Evolutionary conservation across 2,888 invertebrate genomes (phyloP).

Genomic region (Drosophila phalerata): DNA sequence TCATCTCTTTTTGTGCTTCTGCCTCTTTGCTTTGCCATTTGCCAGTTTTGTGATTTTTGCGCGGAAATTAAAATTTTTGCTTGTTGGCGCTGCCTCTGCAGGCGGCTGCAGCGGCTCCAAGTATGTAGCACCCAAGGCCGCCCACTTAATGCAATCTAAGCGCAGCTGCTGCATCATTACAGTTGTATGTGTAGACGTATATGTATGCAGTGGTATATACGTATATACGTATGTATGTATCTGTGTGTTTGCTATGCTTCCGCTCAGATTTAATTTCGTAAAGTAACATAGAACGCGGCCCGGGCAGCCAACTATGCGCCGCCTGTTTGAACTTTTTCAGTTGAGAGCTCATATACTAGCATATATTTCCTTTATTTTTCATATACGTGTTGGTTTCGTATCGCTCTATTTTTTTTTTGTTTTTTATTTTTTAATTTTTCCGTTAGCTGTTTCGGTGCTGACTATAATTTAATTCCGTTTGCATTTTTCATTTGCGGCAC

Average conservation of each 20-base stretch:
- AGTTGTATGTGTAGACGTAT: conserved; percentile 37
- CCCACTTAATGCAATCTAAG: conserved; percentile 83
- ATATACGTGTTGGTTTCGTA: conserved; percentile 15
- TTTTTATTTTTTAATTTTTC: conserved; percentile 27
- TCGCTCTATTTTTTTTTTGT: neutral
- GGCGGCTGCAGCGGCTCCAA: conserved; percentile 42
- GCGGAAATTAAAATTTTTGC: conserved; percentile 79
- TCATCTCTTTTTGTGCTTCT: conserved; percentile 19
- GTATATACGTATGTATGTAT: conserved; percentile 21
- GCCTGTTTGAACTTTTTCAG: conserved; percentile 78
- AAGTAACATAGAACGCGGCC: conserved; percentile 63
- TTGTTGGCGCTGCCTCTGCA: conserved; percentile 47
- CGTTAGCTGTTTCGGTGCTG: conserved; percentile 72
- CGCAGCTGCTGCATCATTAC: conserved; percentile 83
- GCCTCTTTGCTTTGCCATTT: conserved; percentile 65
- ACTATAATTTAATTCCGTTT: conserved; percentile 81
- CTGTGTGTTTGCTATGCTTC: conserved; percentile 63
- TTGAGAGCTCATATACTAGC: conserved; percentile 34
- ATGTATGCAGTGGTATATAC: conserved; percentile 8
- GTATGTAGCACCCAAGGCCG: conserved; percentile 40
- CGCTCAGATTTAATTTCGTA: conserved; percentile 82
- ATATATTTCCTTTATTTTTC: conserved; percentile 30
- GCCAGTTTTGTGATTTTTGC: conserved; percentile 65
- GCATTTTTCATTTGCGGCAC: conserved; percentile 82
- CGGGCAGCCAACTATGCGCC: conserved; percentile 71